phyloP scores from a whole-genome alignment of 2,797 vertebrate genomes.

The Periparus ater region DNA sequence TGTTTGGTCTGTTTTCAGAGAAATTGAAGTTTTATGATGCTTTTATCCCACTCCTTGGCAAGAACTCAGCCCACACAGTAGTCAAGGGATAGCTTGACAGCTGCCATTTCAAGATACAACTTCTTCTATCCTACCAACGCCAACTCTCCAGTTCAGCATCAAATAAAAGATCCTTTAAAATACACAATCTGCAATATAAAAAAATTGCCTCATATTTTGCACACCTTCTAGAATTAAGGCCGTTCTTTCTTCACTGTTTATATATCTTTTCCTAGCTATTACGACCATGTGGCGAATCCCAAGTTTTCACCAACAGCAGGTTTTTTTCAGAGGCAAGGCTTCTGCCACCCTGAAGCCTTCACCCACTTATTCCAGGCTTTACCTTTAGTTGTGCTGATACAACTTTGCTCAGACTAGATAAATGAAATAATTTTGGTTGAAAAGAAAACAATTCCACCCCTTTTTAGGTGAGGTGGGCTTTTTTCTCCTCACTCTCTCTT shows the following conservation, averaged over 20 bases:
- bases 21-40: neutral
- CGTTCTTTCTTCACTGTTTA: neutral
- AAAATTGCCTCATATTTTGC: accelerated
- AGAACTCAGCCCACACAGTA: neutral
- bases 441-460: constrained; percentile 6
- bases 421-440: neutral
- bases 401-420: neutral
- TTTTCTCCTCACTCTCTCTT: neutral
- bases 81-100: neutral
- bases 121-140: neutral
- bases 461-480: neutral
- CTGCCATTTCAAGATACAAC: neutral
- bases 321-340: neutral
- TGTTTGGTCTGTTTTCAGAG: neutral
- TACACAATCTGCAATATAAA: neutral
- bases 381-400: neutral
- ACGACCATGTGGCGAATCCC: neutral
- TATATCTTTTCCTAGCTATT: neutral
- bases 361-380: neutral
- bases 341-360: neutral
- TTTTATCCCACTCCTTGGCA: neutral
- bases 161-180: neutral
- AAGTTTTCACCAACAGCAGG: neutral
- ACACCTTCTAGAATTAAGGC: neutral
- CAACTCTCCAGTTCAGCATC: neutral